phyloP scores from a whole-genome alignment of 2,888 invertebrate genomes.

The Spicauda simplicius region DNA sequence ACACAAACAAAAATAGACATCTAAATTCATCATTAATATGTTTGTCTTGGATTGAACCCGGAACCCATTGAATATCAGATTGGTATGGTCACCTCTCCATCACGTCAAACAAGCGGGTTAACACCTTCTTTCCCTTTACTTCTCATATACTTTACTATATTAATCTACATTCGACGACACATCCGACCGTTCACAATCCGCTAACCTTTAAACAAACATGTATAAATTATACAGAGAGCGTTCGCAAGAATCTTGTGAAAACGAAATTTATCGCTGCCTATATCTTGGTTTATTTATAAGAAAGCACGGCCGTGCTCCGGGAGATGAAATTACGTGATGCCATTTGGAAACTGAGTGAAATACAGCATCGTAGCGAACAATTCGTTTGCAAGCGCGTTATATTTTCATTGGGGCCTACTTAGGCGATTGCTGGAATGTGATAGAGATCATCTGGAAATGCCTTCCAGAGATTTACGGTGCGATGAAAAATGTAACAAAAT shows the following conservation, averaged over 20 bases:
- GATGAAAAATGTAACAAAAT: background rate
- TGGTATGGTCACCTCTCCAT: too few relatives aligned
- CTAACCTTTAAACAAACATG: constrained; percentile 58
- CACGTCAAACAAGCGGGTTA: too few relatives aligned
- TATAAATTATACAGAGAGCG: constrained; percentile 74
- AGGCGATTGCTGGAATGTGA: constrained; percentile 43
- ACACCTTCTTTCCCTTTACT: too few relatives aligned
- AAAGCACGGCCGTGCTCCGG: constrained; percentile 71
- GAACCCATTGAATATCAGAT: too few relatives aligned
- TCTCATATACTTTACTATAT: too few relatives aligned
- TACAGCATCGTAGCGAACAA: constrained; percentile 57
- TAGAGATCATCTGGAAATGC: background rate
- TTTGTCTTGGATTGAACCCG: too few relatives aligned
- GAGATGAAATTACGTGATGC: constrained; percentile 85
- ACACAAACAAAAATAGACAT: too few relatives aligned
- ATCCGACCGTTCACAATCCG: constrained; percentile 33
- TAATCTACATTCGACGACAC: too few relatives aligned
- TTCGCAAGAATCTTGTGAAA: constrained; percentile 74
- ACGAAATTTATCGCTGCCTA: constrained; percentile 80
- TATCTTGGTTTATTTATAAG: constrained; percentile 84
- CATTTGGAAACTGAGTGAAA: constrained; percentile 82
- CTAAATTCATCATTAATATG: too few relatives aligned
- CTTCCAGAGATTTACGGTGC: background rate
- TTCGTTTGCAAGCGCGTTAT: constrained; percentile 48
- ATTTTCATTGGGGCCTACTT: constrained; percentile 51